These are phyloP conservation scores for Apodemus agrarius DNA, from an alignment of 2,797 vertebrate species.

Conservation along the genomic window DNA sequence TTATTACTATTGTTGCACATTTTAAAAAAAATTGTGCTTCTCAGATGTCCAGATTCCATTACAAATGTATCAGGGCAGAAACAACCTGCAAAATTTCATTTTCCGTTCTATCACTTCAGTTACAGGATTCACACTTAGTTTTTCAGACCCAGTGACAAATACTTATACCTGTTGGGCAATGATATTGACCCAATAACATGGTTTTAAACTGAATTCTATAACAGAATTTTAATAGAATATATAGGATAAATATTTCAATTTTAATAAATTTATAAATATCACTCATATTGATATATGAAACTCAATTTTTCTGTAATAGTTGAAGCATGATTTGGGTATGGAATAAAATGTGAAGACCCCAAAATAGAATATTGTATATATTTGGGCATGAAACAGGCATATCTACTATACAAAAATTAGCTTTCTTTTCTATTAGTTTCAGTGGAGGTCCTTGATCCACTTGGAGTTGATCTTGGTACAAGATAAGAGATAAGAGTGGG, in stretches of 20 bases:
- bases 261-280: not conserved
- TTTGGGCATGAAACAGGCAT: not conserved
- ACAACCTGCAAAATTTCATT: not conserved
- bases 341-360: not conserved
- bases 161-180: not conserved
- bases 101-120: not conserved
- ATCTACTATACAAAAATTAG: not conserved
- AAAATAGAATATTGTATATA: not conserved
- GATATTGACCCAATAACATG: not conserved
- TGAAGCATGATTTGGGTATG: not conserved
- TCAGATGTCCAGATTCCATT: not conserved
- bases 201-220: not conserved
- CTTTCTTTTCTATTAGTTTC: no score
- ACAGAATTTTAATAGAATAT: no score
- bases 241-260: not conserved
- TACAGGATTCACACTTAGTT: not conserved
- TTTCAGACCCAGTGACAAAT: not conserved
- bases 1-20: not conserved
- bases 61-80: not conserved
- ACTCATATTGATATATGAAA: no score
- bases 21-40: not conserved
- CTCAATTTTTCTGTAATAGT: not conserved
- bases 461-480: no score
- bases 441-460: no score
- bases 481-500: no score